These are phyloP conservation scores for Cyprinodon diabolis DNA, from an alignment of 2,797 vertebrate genomes.

Conservation along the genomic window DNA sequence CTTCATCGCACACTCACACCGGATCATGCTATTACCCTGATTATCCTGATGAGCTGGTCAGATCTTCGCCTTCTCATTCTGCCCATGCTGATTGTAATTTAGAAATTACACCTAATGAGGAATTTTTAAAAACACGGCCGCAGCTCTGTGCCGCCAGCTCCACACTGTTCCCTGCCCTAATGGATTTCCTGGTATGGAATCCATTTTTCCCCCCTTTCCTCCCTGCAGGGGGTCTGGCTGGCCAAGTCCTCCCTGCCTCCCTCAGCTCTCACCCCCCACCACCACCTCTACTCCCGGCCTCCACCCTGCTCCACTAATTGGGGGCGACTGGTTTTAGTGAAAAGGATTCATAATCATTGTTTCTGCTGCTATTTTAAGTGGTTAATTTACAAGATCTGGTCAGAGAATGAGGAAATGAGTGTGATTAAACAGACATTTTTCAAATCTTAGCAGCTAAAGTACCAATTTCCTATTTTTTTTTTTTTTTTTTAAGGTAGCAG, in stretches of 20 bases:
- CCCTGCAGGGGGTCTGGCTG: constrained; percentile 77
- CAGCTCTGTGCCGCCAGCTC: constrained; percentile 67
- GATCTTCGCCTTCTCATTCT: constrained; percentile 77
- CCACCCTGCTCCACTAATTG: constrained; percentile 67
- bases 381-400: constrained; percentile 62
- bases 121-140: constrained; percentile 78
- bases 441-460: constrained; percentile 52
- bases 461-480: constrained; percentile 52
- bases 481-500: constrained; percentile 24
- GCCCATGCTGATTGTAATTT: constrained; percentile 84
- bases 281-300: constrained; percentile 12
- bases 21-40: constrained; percentile 77
- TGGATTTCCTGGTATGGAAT: constrained; percentile 86
- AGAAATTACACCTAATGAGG: constrained; percentile 84
- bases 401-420: constrained; percentile 54
- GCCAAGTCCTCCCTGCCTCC: constrained; percentile 48
- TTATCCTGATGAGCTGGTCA: constrained; percentile 76
- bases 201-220: constrained; percentile 74
- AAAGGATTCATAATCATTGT: constrained; percentile 78
- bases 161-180: constrained; percentile 73
- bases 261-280: constrained; percentile 20
- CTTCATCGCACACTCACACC: constrained; percentile 58
- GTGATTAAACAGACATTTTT: constrained; percentile 67
- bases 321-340: constrained; percentile 71
- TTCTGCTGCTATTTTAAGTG: constrained; percentile 77